These are phyloP conservation scores for Phenganax subtilis DNA, from an alignment of 92 coral and sea anemone species.

Conservation along the genomic window DNA sequence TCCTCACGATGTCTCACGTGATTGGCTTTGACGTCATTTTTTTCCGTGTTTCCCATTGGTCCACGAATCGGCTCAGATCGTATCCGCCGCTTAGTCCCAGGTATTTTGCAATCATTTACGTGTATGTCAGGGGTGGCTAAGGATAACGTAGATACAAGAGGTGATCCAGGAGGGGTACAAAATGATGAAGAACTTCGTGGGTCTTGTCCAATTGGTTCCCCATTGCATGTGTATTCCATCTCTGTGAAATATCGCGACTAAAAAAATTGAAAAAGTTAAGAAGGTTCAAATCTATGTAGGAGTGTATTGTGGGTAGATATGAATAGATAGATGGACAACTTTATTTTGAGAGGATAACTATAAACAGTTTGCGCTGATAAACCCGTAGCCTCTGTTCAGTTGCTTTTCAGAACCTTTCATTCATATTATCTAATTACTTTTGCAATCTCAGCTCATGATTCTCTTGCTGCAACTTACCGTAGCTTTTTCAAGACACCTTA, in stretches of 20 bases:
- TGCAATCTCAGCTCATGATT: not conserved
- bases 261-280: not conserved
- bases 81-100: slow-evolving; percentile 62
- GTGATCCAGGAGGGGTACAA: slow-evolving; percentile 97
- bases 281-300: not conserved
- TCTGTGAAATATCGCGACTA: slow-evolving; percentile 94
- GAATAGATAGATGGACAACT: too few species aligned
- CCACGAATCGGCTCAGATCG: slow-evolving; percentile 73
- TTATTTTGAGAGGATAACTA: too few species aligned
- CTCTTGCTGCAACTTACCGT: slow-evolving; percentile 58
- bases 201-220: slow-evolving; percentile 69
- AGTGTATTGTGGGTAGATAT: too few species aligned
- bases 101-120: slow-evolving; percentile 74
- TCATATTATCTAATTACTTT: not conserved
- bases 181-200: slow-evolving; percentile 73
- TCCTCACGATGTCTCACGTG: slow-evolving; percentile 53
- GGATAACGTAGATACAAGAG: slow-evolving; percentile 82
- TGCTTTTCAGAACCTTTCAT: not conserved
- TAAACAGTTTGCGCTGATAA: too few species aligned
- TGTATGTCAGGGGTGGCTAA: slow-evolving; percentile 76
- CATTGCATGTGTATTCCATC: slow-evolving; percentile 91
- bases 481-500: slow-evolving; percentile 93
- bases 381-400: not conserved
- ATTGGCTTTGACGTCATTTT: slow-evolving; percentile 66
- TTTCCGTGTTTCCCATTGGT: slow-evolving; percentile 66